Conservation (phyloP, 2,888 invertebrate genomes). For the Lepidocyrtoides sp. region DNA sequence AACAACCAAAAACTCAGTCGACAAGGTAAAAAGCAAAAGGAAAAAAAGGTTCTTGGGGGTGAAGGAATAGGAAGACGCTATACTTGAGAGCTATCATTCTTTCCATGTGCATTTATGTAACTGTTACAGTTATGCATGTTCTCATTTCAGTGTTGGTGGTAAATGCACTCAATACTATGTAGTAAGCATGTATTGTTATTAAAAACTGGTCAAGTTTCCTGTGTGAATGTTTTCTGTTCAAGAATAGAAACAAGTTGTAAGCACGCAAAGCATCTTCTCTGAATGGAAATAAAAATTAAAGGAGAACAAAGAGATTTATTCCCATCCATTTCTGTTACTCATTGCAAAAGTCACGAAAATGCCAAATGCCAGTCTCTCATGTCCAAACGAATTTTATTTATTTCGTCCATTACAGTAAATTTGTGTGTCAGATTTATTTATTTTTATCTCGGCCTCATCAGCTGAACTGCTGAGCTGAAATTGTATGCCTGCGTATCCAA, state of each 20-base stretch:
- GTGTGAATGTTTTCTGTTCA: not conserved
- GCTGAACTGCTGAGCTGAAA: too few species aligned
- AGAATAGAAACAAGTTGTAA: not conserved
- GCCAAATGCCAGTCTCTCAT: conserved; percentile 79
- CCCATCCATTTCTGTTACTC: conserved; percentile 82
- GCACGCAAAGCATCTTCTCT: conserved; percentile 77
- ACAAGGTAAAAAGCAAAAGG: not conserved
- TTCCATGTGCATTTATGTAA: not conserved
- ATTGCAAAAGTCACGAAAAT: conserved; percentile 83
- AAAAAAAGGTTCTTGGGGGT: not conserved
- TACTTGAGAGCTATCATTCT: not conserved
- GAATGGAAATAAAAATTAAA: not conserved
- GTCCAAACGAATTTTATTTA: conserved; percentile 78
- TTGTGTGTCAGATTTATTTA: conserved; percentile 70
- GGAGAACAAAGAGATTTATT: conserved; percentile 76
- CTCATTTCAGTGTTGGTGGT: not conserved
- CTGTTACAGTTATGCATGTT: conserved; percentile 7
- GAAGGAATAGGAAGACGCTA: not conserved
- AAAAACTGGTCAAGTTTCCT: conserved; percentile 35
- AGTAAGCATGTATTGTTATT: too few species aligned
- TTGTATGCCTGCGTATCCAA: too few species aligned
- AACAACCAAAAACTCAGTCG: too few species aligned
- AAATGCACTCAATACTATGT: conserved; percentile 26
- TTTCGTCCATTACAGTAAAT: conserved; percentile 74
- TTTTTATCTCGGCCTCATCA: not conserved